Evolutionary conservation across 2,797 vertebrate species (phyloP).

Genomic region (Centropyge bicolor): DNA sequence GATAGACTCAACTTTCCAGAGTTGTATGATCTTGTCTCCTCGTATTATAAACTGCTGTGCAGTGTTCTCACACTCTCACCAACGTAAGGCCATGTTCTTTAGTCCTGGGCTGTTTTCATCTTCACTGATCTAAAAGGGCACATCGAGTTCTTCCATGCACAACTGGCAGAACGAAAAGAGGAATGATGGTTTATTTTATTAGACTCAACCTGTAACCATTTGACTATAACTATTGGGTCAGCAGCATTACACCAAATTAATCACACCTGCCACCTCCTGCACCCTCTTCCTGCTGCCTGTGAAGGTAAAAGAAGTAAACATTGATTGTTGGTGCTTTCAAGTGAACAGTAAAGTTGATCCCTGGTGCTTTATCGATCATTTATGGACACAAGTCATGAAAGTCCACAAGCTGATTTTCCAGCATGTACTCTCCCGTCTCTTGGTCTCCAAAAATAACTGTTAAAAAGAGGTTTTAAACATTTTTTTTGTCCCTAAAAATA

Average conservation of each 20-base stretch:
- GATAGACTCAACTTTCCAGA: not conserved
- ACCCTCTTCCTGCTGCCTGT: not conserved
- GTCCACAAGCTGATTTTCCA: not conserved
- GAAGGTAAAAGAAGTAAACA: not conserved
- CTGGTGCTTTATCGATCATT: not conserved
- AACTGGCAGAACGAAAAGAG: not conserved
- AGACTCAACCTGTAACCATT: not conserved
- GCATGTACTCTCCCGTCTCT: not conserved
- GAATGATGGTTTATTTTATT: not conserved
- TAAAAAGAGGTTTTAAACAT: not conserved
- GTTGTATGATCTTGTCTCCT: not conserved
- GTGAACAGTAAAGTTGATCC: not conserved
- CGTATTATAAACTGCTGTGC: not conserved
- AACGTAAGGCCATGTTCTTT: not conserved
- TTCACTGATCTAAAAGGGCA: not conserved
- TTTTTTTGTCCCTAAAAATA: slow-evolving; percentile 17
- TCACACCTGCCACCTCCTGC: not conserved
- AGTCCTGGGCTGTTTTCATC: too few species aligned
- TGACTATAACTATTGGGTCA: not conserved
- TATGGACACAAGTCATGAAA: not conserved
- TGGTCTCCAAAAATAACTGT: not conserved
- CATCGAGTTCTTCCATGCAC: not conserved
- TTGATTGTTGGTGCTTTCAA: not conserved
- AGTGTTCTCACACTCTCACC: not conserved
- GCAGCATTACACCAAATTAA: not conserved